A percentile compares a stretch with the other conserved stretches of the same genome.
Evolutionary conservation across 2,113 vertebrate species (phyloP).

Genomic region (Progne subis): DNA sequence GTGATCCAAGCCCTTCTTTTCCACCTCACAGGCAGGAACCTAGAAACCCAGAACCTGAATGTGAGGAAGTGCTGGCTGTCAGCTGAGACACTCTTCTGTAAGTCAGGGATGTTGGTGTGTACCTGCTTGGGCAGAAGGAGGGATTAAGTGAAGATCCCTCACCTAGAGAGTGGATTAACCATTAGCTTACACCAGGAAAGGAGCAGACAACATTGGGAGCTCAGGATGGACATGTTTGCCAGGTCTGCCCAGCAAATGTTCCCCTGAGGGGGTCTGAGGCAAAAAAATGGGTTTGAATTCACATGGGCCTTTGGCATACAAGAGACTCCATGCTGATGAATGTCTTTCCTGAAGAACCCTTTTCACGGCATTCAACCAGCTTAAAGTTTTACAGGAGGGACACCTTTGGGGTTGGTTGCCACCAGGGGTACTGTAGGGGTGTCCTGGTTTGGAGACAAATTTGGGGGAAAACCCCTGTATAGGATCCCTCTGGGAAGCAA

Average conservation of each 20-base stretch:
- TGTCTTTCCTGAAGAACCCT: neutral
- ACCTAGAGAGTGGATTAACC: neutral
- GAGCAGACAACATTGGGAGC: neutral
- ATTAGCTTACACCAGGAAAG: neutral
- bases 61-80: neutral
- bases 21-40: neutral
- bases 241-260: neutral
- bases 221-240: fast-evolving
- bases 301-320: neutral
- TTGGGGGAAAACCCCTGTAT: no score
- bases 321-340: neutral
- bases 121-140: neutral
- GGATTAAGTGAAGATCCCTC: neutral
- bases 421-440: neutral
- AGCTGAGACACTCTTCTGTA: neutral
- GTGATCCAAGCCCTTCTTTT: neutral
- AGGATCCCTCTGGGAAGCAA: no score
- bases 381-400: neutral
- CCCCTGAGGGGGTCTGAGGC: neutral
- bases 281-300: neutral
- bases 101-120: neutral
- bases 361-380: neutral
- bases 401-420: neutral
- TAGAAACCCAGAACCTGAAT: neutral
- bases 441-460: no score